phyloP scores from a whole-genome alignment of 2,113 vertebrate species.

The Rynchops niger region DNA sequence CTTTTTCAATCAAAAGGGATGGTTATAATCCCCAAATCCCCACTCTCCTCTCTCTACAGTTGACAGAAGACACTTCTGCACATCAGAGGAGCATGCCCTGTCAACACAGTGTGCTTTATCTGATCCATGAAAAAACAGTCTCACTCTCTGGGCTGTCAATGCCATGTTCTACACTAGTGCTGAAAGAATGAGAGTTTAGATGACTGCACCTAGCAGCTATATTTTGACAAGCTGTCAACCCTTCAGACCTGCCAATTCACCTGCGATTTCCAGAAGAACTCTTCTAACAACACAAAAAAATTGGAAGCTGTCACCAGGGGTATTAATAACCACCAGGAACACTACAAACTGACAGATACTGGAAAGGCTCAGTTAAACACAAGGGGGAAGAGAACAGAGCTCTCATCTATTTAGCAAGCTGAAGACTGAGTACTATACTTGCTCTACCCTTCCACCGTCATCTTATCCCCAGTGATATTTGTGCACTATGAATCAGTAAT shows the following conservation, averaged over 20 bases:
- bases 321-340: background rate
- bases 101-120: background rate
- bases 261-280: background rate
- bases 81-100: background rate
- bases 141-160: background rate
- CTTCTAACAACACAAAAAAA: background rate
- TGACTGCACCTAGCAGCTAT: background rate
- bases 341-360: background rate
- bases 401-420: background rate
- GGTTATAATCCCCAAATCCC: background rate
- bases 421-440: background rate
- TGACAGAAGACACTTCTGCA: background rate
- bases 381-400: background rate
- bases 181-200: background rate
- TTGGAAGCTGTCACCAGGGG: background rate
- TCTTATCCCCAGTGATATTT: background rate
- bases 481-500: background rate
- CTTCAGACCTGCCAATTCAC: conserved; percentile 12
- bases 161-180: background rate
- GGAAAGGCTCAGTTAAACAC: background rate
- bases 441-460: background rate
- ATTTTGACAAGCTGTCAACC: conserved; percentile 37
- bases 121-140: background rate
- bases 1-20: background rate
- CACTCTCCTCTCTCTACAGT: background rate